Percentiles rank a stretch among this genome's conserved stretches.
Conservation (phyloP, 2,888 invertebrate genomes). For the Bembecia ichneumoniformis region DNA sequence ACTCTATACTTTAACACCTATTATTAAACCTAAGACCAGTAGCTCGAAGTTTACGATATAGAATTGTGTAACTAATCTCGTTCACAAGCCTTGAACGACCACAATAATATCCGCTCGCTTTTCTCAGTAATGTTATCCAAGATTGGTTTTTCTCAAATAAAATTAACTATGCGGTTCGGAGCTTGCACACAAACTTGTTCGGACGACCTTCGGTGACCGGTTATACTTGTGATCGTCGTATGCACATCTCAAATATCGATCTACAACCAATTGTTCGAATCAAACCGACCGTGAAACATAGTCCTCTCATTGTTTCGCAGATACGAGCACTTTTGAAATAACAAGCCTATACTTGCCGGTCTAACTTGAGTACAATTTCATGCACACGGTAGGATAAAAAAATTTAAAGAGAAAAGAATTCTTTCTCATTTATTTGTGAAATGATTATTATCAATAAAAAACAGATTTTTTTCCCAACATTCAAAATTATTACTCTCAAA, state of each 20-base stretch:
- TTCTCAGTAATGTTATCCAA: slow-evolving; percentile 43
- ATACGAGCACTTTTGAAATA: not conserved
- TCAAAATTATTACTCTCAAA: too few species aligned
- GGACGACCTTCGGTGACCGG: slow-evolving; percentile 29
- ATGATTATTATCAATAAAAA: too few species aligned
- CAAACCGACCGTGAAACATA: slow-evolving; percentile 29
- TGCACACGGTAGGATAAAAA: not conserved
- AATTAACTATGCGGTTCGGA: slow-evolving; percentile 20
- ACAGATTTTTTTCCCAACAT: too few species aligned
- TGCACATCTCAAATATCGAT: slow-evolving; percentile 23
- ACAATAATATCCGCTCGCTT: slow-evolving; percentile 55
- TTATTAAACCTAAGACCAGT: not conserved
- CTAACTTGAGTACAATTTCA: too few species aligned
- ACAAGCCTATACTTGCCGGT: too few species aligned
- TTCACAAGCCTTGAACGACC: slow-evolving; percentile 56
- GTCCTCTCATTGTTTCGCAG: slow-evolving; percentile 8
- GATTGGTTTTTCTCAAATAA: slow-evolving; percentile 27
- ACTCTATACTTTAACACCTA: slow-evolving; percentile 16
- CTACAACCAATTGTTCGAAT: slow-evolving; percentile 25
- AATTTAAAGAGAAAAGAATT: not conserved
- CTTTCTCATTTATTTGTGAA: too few species aligned
- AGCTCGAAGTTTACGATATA: not conserved
- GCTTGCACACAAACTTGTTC: slow-evolving; percentile 19
- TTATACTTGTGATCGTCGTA: slow-evolving; percentile 18
- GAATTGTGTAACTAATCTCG: slow-evolving; percentile 61